phyloP scores from a whole-genome alignment of 2,888 invertebrate species.

The Drosophila anomalata region DNA sequence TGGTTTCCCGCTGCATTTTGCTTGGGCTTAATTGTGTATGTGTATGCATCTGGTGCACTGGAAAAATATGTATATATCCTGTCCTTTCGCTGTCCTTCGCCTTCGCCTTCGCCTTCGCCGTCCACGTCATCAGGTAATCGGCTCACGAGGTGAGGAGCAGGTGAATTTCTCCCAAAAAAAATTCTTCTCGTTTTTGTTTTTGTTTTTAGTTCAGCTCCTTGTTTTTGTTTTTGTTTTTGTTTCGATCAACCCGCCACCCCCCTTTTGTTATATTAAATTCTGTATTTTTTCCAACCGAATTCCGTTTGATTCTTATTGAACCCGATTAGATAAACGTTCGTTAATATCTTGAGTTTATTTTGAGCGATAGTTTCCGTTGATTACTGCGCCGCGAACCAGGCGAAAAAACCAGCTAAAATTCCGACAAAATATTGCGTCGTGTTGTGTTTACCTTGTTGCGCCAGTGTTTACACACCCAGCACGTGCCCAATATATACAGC shows the following conservation, averaged over 20 bases:
- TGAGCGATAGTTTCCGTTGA: conserved; percentile 1
- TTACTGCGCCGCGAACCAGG: conserved; percentile 23
- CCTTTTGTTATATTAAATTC: conserved; percentile 20
- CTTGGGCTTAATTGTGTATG: conserved; percentile 5
- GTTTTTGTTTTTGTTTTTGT: conserved; percentile 11
- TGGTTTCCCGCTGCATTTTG: conserved; percentile 37
- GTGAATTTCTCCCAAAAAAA: conserved; percentile 31
- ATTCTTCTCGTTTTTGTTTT: conserved; percentile 14
- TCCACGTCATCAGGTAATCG: conserved; percentile 73
- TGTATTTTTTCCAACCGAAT: not conserved
- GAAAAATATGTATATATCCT: conserved; percentile 58
- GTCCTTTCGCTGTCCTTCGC: conserved; percentile 59
- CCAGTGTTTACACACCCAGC: conserved; percentile 21
- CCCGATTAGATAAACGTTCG: not conserved
- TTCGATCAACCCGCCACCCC: conserved; percentile 33
- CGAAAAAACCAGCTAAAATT: conserved; percentile 33
- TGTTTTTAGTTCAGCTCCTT: conserved; percentile 11
- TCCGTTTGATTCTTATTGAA: conserved; percentile 5
- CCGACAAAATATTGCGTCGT: conserved; percentile 44
- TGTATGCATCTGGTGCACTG: conserved; percentile 68
- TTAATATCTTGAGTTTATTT: conserved; percentile 3
- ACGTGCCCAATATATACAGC: conserved; percentile 13
- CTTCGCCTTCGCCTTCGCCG: conserved; percentile 47
- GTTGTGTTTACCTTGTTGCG: conserved; percentile 45
- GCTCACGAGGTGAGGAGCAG: conserved; percentile 35